Conservation (phyloP, 2,113 vertebrate species). For the Melanotaenia duboulayi region DNA sequence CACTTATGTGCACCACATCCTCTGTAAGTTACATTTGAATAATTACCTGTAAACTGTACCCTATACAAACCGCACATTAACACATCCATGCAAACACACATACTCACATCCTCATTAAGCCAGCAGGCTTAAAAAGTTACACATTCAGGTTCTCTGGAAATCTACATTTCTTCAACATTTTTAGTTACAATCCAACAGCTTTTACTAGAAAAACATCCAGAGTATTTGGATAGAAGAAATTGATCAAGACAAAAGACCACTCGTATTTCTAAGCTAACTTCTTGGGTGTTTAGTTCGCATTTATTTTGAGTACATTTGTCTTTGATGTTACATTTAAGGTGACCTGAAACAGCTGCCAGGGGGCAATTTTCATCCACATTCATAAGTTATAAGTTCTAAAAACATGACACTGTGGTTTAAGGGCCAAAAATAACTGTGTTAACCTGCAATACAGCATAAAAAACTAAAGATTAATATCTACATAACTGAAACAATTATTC, state of each 20-base stretch:
- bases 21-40: slow-evolving; percentile 26
- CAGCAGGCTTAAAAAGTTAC: slow-evolving; percentile 11
- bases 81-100: neutral
- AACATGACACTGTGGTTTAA: too few relatives aligned
- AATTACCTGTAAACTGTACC: slow-evolving; percentile 7
- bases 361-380: too few relatives aligned
- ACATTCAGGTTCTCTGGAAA: slow-evolving; percentile 38
- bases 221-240: slow-evolving; percentile 40
- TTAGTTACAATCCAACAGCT: slow-evolving; percentile 41
- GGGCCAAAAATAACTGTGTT: neutral
- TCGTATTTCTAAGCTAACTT: neutral
- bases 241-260: slow-evolving; percentile 12
- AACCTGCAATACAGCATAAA: neutral
- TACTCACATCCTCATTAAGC: neutral
- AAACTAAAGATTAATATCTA: too few relatives aligned
- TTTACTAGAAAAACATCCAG: slow-evolving; percentile 41
- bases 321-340: neutral
- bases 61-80: slow-evolving; percentile 2
- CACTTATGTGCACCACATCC: slow-evolving; percentile 38
- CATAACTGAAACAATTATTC: neutral
- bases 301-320: neutral
- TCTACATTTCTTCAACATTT: slow-evolving; percentile 61
- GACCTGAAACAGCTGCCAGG: too few relatives aligned
- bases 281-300: neutral
- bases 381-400: too few relatives aligned